Conservation (phyloP, 92 coral and sea anemone species). For the Pocillopora grandis region DNA sequence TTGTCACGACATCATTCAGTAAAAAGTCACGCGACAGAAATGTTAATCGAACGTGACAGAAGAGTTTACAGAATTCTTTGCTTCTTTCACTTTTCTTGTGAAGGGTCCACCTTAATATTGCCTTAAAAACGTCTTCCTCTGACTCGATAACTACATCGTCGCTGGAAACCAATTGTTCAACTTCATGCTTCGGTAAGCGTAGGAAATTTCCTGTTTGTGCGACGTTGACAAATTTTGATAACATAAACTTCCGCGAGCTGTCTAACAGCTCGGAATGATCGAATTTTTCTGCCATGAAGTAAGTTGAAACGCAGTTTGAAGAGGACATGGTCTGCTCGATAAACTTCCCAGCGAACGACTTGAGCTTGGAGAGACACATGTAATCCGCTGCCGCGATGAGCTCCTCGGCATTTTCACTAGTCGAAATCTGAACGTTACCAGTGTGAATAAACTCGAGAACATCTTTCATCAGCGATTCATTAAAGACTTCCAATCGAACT, state of each 20-base stretch:
- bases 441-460: slow-evolving; percentile 10
- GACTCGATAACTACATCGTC: not conserved
- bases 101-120: not conserved
- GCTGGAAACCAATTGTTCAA: slow-evolving; percentile 15
- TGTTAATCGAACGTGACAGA: not conserved
- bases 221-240: not conserved
- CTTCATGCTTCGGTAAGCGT: not conserved
- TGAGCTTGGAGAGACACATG: not conserved
- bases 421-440: not conserved
- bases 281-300: not conserved
- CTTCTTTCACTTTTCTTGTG: slow-evolving; percentile 5
- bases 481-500: not conserved
- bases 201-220: not conserved
- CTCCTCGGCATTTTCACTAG: not conserved
- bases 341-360: not conserved
- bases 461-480: not conserved
- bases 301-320: not conserved
- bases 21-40: slow-evolving; percentile 3
- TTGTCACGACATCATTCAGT: not conserved
- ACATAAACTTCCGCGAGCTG: not conserved
- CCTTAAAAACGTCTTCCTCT: slow-evolving; percentile 15
- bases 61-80: not conserved
- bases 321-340: not conserved
- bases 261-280: not conserved
- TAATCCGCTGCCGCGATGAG: not conserved